Conservation (phyloP, 2,113 vertebrate genomes). For the Nerophis ophidion region DNA sequence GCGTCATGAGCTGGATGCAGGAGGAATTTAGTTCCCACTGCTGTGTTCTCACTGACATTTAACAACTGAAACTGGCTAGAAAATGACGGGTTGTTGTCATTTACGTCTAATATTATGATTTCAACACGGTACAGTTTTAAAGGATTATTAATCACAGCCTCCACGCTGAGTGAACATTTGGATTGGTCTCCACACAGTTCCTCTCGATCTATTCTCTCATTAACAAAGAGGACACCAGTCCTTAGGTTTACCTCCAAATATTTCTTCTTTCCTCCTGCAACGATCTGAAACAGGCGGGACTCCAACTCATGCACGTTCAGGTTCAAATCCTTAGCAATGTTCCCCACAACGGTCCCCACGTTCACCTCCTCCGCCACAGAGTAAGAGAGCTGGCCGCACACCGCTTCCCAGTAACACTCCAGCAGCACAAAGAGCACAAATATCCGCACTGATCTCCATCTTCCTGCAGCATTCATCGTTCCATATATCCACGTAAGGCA, state of each 20-base stretch:
- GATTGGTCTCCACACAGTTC: constrained; percentile 49
- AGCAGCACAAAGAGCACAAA: constrained; percentile 5
- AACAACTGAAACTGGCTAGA: constrained; percentile 16
- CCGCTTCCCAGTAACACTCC: constrained; percentile 4
- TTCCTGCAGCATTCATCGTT: not conserved
- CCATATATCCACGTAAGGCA: not conserved
- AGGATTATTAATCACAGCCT: constrained; percentile 62
- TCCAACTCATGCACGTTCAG: constrained; percentile 54
- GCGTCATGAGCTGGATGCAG: constrained; percentile 56
- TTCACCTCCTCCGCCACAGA: constrained; percentile 58
- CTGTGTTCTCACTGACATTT: constrained; percentile 36
- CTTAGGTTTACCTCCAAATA: constrained; percentile 65
- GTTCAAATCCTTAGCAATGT: constrained; percentile 65
- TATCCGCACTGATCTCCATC: not conserved
- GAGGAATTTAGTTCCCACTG: constrained; percentile 41
- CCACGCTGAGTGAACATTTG: constrained; percentile 51
- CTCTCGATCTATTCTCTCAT: constrained; percentile 61
- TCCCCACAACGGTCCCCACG: constrained; percentile 52
- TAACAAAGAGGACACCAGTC: constrained; percentile 59
- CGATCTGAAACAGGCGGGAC: constrained; percentile 53
- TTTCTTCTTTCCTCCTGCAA: constrained; percentile 43
- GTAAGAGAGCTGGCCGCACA: constrained; percentile 43
- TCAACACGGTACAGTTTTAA: constrained; percentile 60
- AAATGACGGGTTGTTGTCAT: constrained; percentile 64
- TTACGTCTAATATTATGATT: constrained; percentile 61